Percentiles rank a stretch among this genome's conserved stretches.
These are phyloP conservation scores for Cephalopachus bancanus DNA, from an alignment of 2,797 vertebrate genomes.

Conservation along the genomic window DNA sequence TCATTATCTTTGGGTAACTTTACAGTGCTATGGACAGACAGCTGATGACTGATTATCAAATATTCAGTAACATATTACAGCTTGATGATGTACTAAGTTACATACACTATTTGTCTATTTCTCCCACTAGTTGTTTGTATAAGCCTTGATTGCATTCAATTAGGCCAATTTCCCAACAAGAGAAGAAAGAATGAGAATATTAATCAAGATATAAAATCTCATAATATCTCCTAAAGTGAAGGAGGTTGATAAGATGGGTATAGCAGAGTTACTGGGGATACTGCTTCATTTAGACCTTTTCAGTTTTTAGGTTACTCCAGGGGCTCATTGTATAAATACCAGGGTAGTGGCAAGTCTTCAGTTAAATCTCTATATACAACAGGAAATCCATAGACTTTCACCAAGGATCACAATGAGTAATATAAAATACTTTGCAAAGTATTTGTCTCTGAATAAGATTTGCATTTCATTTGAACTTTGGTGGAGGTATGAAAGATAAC, in stretches of 20 bases:
- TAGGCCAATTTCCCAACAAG: neutral
- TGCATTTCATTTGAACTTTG: conserved; percentile 43
- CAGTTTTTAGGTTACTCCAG: neutral
- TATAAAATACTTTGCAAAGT: neutral
- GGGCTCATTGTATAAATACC: neutral
- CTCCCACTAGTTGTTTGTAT: neutral
- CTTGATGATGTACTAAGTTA: neutral
- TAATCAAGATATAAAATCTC: conserved; percentile 28
- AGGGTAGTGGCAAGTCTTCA: neutral
- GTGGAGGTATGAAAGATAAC: neutral
- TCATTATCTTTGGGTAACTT: neutral
- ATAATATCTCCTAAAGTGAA: conserved; percentile 1
- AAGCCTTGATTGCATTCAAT: neutral
- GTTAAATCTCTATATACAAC: neutral
- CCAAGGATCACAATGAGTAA: neutral
- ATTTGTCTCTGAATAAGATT: conserved; percentile 15
- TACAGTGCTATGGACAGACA: neutral
- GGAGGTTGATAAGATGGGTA: neutral
- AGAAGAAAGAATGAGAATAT: conserved; percentile 40
- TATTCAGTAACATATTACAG: neutral
- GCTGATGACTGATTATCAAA: neutral
- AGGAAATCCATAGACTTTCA: conserved; percentile 33
- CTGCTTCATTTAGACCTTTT: neutral
- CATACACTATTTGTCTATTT: neutral
- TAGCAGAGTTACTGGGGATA: neutral